Evolutionary conservation across 2,797 vertebrate species (phyloP).

Genomic region (Pristis pectinata): DNA sequence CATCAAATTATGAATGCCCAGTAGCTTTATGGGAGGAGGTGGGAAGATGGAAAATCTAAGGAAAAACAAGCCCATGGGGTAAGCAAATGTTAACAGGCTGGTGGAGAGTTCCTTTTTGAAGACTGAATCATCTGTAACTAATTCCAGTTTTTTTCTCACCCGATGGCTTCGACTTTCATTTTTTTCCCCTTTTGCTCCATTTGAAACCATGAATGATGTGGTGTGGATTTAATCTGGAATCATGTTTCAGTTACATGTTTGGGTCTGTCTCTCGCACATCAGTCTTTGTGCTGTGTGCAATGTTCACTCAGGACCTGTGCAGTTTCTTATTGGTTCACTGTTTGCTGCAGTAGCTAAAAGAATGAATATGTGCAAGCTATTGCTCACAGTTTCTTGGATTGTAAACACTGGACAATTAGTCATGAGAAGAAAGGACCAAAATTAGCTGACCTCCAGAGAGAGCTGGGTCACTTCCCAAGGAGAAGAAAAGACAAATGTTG

Average conservation of each 20-base stretch:
- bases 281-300: neutral
- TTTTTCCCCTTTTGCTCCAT: neutral
- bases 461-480: neutral
- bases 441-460: neutral
- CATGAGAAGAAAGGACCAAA: neutral
- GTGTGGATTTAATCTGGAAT: neutral
- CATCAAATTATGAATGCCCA: neutral
- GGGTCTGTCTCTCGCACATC: constrained; percentile 11
- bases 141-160: neutral
- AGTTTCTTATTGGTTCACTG: neutral
- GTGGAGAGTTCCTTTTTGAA: neutral
- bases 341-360: neutral
- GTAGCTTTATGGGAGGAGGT: too few relatives aligned
- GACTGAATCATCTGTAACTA: neutral
- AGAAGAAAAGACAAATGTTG: neutral
- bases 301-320: neutral
- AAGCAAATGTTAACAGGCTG: neutral
- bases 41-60: neutral
- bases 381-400: neutral
- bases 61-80: neutral
- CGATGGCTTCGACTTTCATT: neutral
- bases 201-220: neutral
- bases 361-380: neutral
- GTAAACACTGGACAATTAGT: neutral
- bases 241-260: neutral